Conservation (phyloP, 2,797 vertebrate species). For the Tangara arthus region DNA sequence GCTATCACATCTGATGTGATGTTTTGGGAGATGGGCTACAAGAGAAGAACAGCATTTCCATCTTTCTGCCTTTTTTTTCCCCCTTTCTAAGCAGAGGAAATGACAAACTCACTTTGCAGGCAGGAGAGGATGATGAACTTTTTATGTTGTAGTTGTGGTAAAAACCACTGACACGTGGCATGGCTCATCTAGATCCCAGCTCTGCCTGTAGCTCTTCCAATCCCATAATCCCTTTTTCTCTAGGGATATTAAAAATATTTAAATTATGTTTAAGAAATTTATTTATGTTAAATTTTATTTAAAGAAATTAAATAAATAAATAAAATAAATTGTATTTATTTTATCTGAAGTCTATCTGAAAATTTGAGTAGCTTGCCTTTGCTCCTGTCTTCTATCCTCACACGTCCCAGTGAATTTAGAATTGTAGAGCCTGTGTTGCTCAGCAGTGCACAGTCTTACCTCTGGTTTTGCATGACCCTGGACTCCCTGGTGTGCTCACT, state of each 20-base stretch:
- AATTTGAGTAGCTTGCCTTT: not conserved
- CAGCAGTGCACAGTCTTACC: too few relatives aligned
- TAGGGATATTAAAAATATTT: not conserved
- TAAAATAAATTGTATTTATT: too few relatives aligned
- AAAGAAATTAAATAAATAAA: not conserved
- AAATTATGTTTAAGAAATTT: not conserved
- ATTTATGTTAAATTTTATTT: too few relatives aligned
- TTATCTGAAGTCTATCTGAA: not conserved
- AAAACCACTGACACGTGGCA: not conserved
- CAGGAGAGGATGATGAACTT: not conserved
- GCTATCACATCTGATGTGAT: conserved; percentile 48
- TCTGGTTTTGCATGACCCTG: not conserved
- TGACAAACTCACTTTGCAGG: not conserved
- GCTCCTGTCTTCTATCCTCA: not conserved
- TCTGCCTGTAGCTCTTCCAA: not conserved
- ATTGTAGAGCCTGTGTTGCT: not conserved
- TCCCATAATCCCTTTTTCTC: not conserved
- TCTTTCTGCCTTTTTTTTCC: not conserved
- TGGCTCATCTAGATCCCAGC: not conserved
- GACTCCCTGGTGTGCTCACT: not conserved
- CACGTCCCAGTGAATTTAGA: not conserved
- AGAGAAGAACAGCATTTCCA: not conserved
- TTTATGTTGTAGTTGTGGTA: not conserved
- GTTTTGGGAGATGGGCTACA: not conserved
- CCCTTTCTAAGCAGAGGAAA: not conserved